Percentiles rank a stretch among this genome's conserved stretches.
phyloP scores from a whole-genome alignment of 1,140 invertebrate genomes.

The Belonocnema kinseyi region DNA sequence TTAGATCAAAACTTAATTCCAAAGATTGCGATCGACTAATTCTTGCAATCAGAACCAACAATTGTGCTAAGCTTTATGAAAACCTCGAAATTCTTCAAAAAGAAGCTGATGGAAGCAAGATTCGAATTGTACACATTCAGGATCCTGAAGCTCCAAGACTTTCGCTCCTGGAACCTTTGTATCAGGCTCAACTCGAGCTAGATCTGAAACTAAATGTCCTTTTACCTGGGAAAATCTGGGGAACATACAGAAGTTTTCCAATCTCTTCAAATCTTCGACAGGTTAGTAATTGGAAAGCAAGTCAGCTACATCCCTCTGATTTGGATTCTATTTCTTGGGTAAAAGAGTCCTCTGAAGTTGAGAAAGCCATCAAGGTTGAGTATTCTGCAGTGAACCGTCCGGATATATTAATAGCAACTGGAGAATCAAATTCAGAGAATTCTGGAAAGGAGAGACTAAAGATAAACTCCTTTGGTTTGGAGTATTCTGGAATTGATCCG shows the following conservation, averaged over 20 bases:
- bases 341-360: constrained; percentile 73
- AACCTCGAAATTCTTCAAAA: constrained; percentile 81
- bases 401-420: constrained; percentile 83
- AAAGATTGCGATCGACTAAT: constrained; percentile 65
- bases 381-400: constrained; percentile 83
- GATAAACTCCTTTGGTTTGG: constrained; percentile 83
- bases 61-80: constrained; percentile 82
- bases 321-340: constrained; percentile 89
- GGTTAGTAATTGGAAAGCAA: constrained; percentile 83
- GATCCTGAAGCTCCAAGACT: constrained; percentile 78
- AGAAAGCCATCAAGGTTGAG: constrained; percentile 69
- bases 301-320: constrained; percentile 86
- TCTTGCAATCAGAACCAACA: constrained; percentile 73
- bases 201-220: constrained; percentile 86
- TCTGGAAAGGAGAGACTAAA: constrained; percentile 76
- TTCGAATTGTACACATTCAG: constrained; percentile 78
- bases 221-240: constrained; percentile 81
- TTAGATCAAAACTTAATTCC: constrained; percentile 65
- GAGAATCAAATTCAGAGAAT: constrained; percentile 82
- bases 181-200: constrained; percentile 78
- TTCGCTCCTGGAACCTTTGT: constrained; percentile 77
- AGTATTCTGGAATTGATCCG: constrained; percentile 78
- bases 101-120: constrained; percentile 79
- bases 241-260: constrained; percentile 82
- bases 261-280: constrained; percentile 71